These are phyloP conservation scores for Telenomus remus DNA, from an alignment of 1,140 invertebrate genomes.

Conservation along the genomic window DNA sequence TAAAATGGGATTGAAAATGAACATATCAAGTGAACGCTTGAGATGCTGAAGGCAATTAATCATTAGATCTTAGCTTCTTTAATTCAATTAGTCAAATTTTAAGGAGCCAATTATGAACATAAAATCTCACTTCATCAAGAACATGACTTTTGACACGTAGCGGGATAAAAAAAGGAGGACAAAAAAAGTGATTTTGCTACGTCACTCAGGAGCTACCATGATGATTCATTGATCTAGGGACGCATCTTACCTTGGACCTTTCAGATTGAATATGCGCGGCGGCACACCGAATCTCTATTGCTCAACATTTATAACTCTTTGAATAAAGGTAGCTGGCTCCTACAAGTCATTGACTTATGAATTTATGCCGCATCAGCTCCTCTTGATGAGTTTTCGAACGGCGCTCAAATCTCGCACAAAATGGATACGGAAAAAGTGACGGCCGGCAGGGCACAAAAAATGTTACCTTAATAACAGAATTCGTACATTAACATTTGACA, in stretches of 20 bases:
- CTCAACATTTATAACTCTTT: slow-evolving; percentile 68
- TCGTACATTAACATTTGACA: slow-evolving; percentile 19
- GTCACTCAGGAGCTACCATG: slow-evolving; percentile 64
- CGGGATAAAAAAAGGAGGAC: slow-evolving; percentile 33
- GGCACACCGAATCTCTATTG: slow-evolving; percentile 29
- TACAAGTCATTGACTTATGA: slow-evolving; percentile 73
- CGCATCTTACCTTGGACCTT: slow-evolving; percentile 39
- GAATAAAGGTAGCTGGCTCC: slow-evolving; percentile 60
- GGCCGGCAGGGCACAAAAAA: slow-evolving; percentile 37
- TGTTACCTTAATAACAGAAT: slow-evolving; percentile 31
- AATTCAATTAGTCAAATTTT: slow-evolving; percentile 73
- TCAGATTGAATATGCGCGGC: slow-evolving; percentile 28
- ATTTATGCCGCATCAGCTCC: slow-evolving; percentile 60
- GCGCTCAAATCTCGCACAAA: slow-evolving; percentile 55
- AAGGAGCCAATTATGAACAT: slow-evolving; percentile 70
- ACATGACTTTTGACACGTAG: slow-evolving; percentile 48
- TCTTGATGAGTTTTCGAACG: slow-evolving; percentile 60
- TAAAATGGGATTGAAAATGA: not conserved
- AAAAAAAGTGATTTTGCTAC: slow-evolving; percentile 63
- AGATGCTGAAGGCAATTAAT: slow-evolving; percentile 29
- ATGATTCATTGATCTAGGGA: slow-evolving; percentile 58
- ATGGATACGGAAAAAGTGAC: slow-evolving; percentile 58
- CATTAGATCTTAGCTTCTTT: slow-evolving; percentile 25
- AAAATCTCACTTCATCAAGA: slow-evolving; percentile 54
- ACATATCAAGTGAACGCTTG: not conserved